Conservation (phyloP, 1,140 invertebrate genomes). For the Macrotrachela quadricornifera region DNA sequence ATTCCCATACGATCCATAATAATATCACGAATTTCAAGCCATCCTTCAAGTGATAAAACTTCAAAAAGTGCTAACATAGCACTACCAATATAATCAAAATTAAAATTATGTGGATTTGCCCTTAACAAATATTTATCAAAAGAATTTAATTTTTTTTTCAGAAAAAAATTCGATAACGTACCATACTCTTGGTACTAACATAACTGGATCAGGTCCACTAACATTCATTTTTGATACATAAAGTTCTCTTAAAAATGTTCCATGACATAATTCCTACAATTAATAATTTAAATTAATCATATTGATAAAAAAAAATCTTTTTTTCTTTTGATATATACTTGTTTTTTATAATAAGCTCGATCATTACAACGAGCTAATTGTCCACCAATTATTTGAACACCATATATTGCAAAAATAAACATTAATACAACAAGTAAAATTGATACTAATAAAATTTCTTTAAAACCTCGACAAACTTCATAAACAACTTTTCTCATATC, state of each 20-base stretch:
- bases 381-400: constrained; percentile 89
- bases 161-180: too few relatives aligned
- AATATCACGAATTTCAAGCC: constrained; percentile 93
- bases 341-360: constrained; percentile 34
- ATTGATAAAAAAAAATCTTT: too few relatives aligned
- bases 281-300: too few relatives aligned
- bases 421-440: constrained; percentile 88
- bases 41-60: constrained; percentile 97
- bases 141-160: too few relatives aligned
- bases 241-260: too few relatives aligned
- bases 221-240: too few relatives aligned
- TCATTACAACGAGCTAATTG: constrained; percentile 87
- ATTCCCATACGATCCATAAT: constrained; percentile 76
- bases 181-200: constrained; percentile 91
- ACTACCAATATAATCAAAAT: constrained; percentile 96
- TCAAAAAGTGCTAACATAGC: constrained; percentile 94
- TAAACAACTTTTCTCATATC: constrained; percentile 98
- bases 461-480: constrained; percentile 92
- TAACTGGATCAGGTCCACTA: constrained; percentile 48
- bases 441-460: constrained; percentile 89
- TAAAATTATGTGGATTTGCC: constrained; percentile 89
- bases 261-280: too few relatives aligned
- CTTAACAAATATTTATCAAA: too few relatives aligned
- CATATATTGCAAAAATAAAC: constrained; percentile 97
- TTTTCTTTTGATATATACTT: too few relatives aligned